Evolutionary conservation across 2,797 vertebrate species (phyloP).

Genomic region (Balearica regulorum): DNA sequence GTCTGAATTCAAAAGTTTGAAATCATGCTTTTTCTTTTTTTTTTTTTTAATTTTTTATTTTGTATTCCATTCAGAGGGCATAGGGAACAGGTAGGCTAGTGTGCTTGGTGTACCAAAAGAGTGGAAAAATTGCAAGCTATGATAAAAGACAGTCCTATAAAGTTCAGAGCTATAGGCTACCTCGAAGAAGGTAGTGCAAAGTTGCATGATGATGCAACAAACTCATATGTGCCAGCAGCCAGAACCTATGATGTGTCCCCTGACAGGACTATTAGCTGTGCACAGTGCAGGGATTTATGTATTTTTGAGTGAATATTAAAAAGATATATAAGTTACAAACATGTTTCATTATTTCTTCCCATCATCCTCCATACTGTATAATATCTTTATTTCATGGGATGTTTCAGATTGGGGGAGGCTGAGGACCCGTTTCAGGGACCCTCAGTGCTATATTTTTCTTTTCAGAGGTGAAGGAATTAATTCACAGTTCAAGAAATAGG

Average conservation of each 20-base stretch:
- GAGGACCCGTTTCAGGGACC: not conserved
- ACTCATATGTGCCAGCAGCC: not conserved
- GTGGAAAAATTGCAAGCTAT: not conserved
- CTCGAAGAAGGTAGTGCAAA: not conserved
- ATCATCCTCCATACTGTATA: not conserved
- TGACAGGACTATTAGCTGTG: not conserved
- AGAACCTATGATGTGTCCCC: not conserved
- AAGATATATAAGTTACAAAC: not conserved
- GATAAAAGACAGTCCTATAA: not conserved
- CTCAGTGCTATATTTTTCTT: not conserved
- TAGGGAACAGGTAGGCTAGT: not conserved
- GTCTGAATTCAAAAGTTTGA: not conserved
- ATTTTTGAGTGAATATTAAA: not conserved
- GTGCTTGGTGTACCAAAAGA: not conserved
- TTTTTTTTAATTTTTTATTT: not conserved
- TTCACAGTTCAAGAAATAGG: not conserved
- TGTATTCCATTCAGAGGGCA: not conserved
- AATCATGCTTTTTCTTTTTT: not conserved
- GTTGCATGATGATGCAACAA: not conserved
- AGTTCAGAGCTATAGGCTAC: not conserved
- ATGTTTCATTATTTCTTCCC: not conserved
- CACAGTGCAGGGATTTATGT: not conserved
- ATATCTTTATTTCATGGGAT: not conserved
- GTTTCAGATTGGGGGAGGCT: not conserved
- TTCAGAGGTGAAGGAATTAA: not conserved